Base-by-base conservation (phyloP, 2,113 vertebrate genomes). In the Neomonachus schauinslandi region DNA sequence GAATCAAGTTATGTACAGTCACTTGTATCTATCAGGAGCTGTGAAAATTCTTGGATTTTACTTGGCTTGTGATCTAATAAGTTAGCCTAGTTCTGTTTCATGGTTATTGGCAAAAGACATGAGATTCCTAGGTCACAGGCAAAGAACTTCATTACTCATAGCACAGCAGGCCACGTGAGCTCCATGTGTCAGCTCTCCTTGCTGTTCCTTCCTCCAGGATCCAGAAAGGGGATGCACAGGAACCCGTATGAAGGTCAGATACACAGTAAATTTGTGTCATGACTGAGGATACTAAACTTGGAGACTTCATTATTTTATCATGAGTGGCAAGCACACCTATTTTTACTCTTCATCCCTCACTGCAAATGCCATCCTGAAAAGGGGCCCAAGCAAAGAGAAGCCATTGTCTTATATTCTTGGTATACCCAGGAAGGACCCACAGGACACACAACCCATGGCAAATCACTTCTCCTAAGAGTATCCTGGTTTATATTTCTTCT, bases 161-260 rank as follows among this genome's bases (percentile, higher is more conserved):
- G 63, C 6, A 36, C 4, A 65, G 4, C 7, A 65, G 16, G 5
- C 49, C 80, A 16, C 5, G 31, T 55, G 9, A 90, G 26, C 19
- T 84, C 51, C 36, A 6, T 4, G 3, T 24, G 4, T 36, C 67
- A 63, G 4, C 69, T 83, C 33, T 49, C 26, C 21, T 49, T 67
- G 14, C 22, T 7, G 4, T 3, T 9, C 7, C 7, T 4, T 16
- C 12, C n/a, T 14, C 24, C 55, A 19, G 28, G 13, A n/a, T n/a
- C 11, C 16, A 71, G 39, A 21, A 55, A 5, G 6, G 5, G 28
- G 31, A 49, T 71, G 21, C 1, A 59, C 61, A 71, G 36, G 9
- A 9, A 42, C 5, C n/a, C 0, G 2, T 22, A 46, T 39, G 13
- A 79, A 57, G 76, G 28, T 4, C 55, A 26, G 8, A 63, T 57